Conservation (phyloP, 2,888 invertebrate species). For the Hybos culiciformis region DNA sequence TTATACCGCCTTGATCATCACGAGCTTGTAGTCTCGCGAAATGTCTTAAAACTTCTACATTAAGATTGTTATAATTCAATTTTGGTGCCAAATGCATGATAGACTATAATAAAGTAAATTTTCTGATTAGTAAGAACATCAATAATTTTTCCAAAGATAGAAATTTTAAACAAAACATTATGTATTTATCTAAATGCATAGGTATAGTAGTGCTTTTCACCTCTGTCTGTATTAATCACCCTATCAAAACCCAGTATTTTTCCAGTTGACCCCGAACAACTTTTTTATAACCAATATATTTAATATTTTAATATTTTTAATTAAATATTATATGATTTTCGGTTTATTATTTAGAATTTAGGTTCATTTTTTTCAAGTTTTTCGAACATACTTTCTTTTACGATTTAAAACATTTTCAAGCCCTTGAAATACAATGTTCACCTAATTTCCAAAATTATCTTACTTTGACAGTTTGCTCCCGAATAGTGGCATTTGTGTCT, state of each 20-base stretch:
- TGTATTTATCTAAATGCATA: too few relatives aligned
- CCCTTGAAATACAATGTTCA: neutral
- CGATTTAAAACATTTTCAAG: too few relatives aligned
- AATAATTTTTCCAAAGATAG: neutral
- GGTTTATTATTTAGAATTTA: too few relatives aligned
- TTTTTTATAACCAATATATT: too few relatives aligned
- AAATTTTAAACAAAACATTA: neutral
- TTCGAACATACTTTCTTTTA: too few relatives aligned
- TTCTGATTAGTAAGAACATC: neutral
- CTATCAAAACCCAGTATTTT: too few relatives aligned
- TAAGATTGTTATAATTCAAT: slow-evolving; percentile 92
- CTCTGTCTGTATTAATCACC: too few relatives aligned
- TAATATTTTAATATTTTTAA: neutral
- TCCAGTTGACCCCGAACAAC: too few relatives aligned
- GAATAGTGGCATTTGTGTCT: slow-evolving; percentile 91
- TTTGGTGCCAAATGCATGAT: slow-evolving; percentile 92
- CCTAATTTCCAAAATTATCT: neutral
- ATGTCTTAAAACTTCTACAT: slow-evolving; percentile 90
- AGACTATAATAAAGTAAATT: slow-evolving; percentile 41
- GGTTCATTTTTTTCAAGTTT: too few relatives aligned
- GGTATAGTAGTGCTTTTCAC: too few relatives aligned
- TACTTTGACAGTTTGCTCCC: slow-evolving; percentile 94
- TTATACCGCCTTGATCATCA: slow-evolving; percentile 82
- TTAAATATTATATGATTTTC: neutral
- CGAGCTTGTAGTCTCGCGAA: slow-evolving; percentile 91